Evolutionary conservation across 37 sponge, comb jelly and placozoan genomes (phyloP), one percentile per base, ranked within the genome.

Genomic region (Chondrilla cf. caribensis): DNA sequence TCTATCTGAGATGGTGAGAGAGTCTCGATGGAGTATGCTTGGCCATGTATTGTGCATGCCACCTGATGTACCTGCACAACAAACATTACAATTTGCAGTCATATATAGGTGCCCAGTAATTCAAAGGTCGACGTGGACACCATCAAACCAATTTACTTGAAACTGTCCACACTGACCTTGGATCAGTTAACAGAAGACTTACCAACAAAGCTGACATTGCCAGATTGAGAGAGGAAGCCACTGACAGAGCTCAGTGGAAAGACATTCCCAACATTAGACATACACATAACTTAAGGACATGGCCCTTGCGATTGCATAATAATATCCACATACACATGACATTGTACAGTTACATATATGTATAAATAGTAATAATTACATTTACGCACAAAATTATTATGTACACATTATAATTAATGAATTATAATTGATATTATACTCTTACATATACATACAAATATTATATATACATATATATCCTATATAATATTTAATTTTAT

Each of bases 1-100:
- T 29, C 71, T 70, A 70, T 70, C 71, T 33, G 71, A 70, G 71
- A 37, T 70, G 71, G 71, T 70, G 71, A 70, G 31, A 31, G 71
- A 70, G 18, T 22, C 71, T 29, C 71, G 71, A 9, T 70, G 71
- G 71, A 31, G 71, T 9, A 70, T 70, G 71, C 36, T 36, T 7
- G 71, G 71, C 3, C 71, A 70, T 70, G 37, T 70, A 70, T 31
- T 70, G 71, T 38, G 40, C 35, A 70, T 70, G 71, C 39, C 71
- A 70, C 19, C 71, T 29, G 71, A 70, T 38, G 32, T 38, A 19
- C 71, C 71, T 33, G 71, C 71, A 22, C 71, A 70, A 31, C 71
- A 29, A 70, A 38, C 71, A 36, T 29, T 70, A 36, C 71, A 36
- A 36, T 70, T 70, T 70, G 40, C 71, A 22, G 22, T 70, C 14